Conservation (phyloP, 2,888 invertebrate species). For the Metopia argyrocephala region DNA sequence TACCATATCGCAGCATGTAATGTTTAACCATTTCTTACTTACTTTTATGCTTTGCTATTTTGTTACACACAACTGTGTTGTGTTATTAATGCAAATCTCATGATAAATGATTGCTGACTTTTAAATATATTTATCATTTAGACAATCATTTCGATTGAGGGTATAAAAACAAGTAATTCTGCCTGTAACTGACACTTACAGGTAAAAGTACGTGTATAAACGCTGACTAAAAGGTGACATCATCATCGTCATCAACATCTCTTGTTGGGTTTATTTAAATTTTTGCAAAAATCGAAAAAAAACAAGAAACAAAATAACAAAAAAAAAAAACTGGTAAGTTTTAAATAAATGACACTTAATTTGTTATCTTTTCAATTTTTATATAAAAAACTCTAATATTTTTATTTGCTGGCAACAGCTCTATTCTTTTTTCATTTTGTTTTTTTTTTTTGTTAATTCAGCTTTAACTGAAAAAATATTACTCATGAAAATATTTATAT, state of each 20-base stretch:
- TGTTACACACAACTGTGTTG: background rate
- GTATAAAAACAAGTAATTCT: slow-evolving; percentile 27
- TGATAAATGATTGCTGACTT: slow-evolving; percentile 44
- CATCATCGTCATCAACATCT: background rate
- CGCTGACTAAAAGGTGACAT: background rate
- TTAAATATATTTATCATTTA: slow-evolving; percentile 31
- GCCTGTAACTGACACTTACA: slow-evolving; percentile 12
- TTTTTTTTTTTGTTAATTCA: too few species aligned
- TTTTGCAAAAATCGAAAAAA: background rate
- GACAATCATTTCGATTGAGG: background rate
- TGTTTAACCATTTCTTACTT: too few species aligned
- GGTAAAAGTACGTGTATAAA: background rate
- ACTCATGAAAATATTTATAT: too few species aligned
- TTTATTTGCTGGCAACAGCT: background rate
- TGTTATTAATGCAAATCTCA: slow-evolving; percentile 22
- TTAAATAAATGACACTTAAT: slow-evolving; percentile 54
- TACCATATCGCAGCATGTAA: too few species aligned
- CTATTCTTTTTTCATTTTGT: background rate
- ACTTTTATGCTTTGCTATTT: background rate
- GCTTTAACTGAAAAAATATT: background rate
- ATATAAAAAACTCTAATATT: slow-evolving; percentile 33
- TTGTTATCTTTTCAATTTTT: slow-evolving; percentile 56
- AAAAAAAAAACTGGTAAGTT: slow-evolving; percentile 42
- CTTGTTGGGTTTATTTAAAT: background rate
- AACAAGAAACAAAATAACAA: slow-evolving; percentile 39